Evolutionary conservation across 2,888 invertebrate genomes (phyloP).

Genomic region (Troides aeacus): DNA sequence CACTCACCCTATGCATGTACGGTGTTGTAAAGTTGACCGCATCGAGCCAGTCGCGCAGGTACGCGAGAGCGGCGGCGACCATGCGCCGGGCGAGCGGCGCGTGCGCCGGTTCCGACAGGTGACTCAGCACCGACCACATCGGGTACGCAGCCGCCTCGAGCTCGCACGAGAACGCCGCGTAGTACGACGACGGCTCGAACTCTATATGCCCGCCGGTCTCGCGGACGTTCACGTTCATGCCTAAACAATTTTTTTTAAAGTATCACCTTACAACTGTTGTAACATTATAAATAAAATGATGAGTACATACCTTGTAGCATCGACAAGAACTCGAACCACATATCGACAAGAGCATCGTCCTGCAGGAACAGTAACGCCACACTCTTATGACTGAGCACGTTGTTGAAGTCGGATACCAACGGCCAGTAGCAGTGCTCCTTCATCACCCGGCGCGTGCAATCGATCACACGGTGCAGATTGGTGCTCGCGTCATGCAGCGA

Average conservation of each 20-base stretch:
- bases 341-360: slow-evolving; percentile 92
- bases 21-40: slow-evolving; percentile 87
- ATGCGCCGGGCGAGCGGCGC: slow-evolving; percentile 88
- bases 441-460: slow-evolving; percentile 95
- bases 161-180: slow-evolving; percentile 98
- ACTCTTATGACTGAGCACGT: slow-evolving; percentile 94
- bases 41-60: slow-evolving; percentile 93
- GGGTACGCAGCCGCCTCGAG: slow-evolving; percentile 98
- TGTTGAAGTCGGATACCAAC: slow-evolving; percentile 96
- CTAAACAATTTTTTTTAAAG: slow-evolving; percentile 58
- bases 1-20: slow-evolving; percentile 73
- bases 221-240: slow-evolving; percentile 97
- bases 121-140: slow-evolving; percentile 97
- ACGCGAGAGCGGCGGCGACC: slow-evolving; percentile 86
- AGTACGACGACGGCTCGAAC: slow-evolving; percentile 98
- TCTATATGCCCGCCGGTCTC: slow-evolving; percentile 95
- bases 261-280: too few relatives aligned
- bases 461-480: slow-evolving; percentile 94
- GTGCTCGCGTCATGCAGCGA: slow-evolving; percentile 89
- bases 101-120: slow-evolving; percentile 87
- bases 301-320: slow-evolving; percentile 91
- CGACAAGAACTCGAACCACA: slow-evolving; percentile 97
- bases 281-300: too few relatives aligned
- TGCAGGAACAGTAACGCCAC: slow-evolving; percentile 94
- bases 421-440: slow-evolving; percentile 99